A percentile compares a stretch with the other conserved stretches of the same genome.
These are phyloP conservation scores for Siniperca chuatsi DNA, from an alignment of 2,113 vertebrate species.

Conservation along the genomic window DNA sequence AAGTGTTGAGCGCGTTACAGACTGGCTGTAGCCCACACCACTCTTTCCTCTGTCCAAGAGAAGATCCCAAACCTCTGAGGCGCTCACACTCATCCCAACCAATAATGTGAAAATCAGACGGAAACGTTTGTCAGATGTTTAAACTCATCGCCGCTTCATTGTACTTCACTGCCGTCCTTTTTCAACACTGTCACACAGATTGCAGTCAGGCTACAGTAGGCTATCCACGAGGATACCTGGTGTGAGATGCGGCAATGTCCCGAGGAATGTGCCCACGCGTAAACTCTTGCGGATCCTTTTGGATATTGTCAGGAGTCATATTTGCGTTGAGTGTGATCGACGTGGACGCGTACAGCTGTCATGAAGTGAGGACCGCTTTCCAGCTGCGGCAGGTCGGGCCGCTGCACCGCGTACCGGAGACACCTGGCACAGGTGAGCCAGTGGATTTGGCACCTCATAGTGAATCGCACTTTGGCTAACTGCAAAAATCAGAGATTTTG, in stretches of 20 bases:
- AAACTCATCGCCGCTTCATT: conserved; percentile 55
- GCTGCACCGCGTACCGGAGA: conserved; percentile 89
- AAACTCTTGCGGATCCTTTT: conserved; percentile 71
- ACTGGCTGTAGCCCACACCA: conserved; percentile 59
- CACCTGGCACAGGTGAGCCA: conserved; percentile 90
- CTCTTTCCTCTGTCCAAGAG: conserved; percentile 51
- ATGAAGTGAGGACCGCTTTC: conserved; percentile 92
- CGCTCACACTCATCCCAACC: conserved; percentile 61
- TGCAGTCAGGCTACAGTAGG: conserved; percentile 48
- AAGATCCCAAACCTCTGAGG: conserved; percentile 56
- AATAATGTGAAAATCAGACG: conserved; percentile 78
- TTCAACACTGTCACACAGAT: conserved; percentile 49
- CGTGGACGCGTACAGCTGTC: conserved; percentile 88
- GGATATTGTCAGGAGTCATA: conserved; percentile 76
- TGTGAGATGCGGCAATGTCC: conserved; percentile 87
- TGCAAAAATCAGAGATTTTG: not conserved
- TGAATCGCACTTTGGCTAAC: not conserved
- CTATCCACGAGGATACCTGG: conserved; percentile 66
- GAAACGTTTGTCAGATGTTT: conserved; percentile 69
- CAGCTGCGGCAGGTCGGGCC: conserved; percentile 91
- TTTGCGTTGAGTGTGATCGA: conserved; percentile 71
- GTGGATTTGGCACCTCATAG: conserved; percentile 11
- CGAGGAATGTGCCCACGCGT: conserved; percentile 81
- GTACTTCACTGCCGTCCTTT: conserved; percentile 29
- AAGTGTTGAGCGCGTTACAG: conserved; percentile 70